Evolutionary conservation across 2,797 vertebrate genomes (phyloP).

Genomic region (Caiman crocodilus): DNA sequence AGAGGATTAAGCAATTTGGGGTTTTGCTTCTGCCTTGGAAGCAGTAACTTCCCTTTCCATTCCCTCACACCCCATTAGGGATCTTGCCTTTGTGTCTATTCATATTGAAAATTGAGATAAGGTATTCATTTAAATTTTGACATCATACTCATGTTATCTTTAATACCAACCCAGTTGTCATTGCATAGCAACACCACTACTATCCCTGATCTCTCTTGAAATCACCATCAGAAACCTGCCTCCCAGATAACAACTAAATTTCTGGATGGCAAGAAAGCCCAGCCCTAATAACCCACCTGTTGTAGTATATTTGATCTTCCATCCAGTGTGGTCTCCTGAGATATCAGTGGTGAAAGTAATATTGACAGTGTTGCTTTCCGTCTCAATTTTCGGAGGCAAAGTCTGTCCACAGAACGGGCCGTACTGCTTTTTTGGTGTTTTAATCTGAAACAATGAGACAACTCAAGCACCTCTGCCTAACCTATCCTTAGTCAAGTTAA

Average conservation of each 20-base stretch:
- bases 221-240: not conserved
- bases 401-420: slow-evolving; percentile 86
- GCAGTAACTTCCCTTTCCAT: too few species aligned
- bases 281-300: slow-evolving; percentile 51
- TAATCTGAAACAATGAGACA: slow-evolving; percentile 77
- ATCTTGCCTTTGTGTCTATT: too few species aligned
- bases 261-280: not conserved
- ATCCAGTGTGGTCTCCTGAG: slow-evolving; percentile 85
- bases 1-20: too few species aligned
- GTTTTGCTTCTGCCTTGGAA: too few species aligned
- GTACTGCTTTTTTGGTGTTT: slow-evolving; percentile 77
- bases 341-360: slow-evolving; percentile 81
- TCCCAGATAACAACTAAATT: not conserved
- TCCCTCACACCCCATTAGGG: too few species aligned
- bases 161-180: too few species aligned
- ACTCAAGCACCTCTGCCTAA: not conserved
- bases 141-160: too few species aligned
- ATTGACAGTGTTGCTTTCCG: slow-evolving; percentile 79
- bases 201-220: not conserved
- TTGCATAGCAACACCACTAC: too few species aligned
- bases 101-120: too few species aligned
- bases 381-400: slow-evolving; percentile 82
- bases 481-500: not conserved
- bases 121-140: too few species aligned
- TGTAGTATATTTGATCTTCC: slow-evolving; percentile 86